Base-by-base conservation (phyloP, 2,888 invertebrate species). In the Yponomeuta plumbellus region DNA sequence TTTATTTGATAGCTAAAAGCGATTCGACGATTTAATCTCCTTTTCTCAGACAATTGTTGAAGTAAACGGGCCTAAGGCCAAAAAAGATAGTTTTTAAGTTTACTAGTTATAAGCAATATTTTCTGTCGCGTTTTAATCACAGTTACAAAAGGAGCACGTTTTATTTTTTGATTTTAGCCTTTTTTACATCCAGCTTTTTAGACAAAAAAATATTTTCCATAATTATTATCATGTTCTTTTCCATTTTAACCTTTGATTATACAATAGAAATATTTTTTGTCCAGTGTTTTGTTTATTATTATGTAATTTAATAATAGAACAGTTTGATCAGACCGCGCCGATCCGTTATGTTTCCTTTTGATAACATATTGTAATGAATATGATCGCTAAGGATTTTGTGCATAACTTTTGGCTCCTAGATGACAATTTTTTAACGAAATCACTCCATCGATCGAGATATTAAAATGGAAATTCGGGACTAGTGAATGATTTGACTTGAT, bases 1-100 rank as follows among this genome's bases (percentile, higher is more conserved):
- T n/a, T 78, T 83, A 84, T 83, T 83, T 81, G 75, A 81, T 84
- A 82, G 88, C 86, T 86, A 56, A 80, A 88, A 88, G 89, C 89
- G 77, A 77, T 76, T 78, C 81, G 88, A 88, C 87, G 81, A 84
- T 85, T 82, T 80, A 82, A 86, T 87, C 83, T 86, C 80, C 22
- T 6, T 73, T 52, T 52, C 44, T 52, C 73, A 81, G 80, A 80
- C 79, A 81, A 83, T 89, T 89, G 90, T 90, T 91, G 90, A 85
- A 86, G 88, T 89, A 84, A 90, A 87, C 84, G 67, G 80, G 82
- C 80, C 75, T 39, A 73, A 75, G 63, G 80, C 82, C 82, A 77
- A 71, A 65, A 34, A 40, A 67, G n/a, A 2, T 34, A 34, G 5
- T 34, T 34, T 34, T 34, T 68, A 69, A 61, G 69, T 71, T 80